Percentiles rank a stretch among this genome's conserved stretches.
phyloP scores from a whole-genome alignment of 1,140 invertebrate species.

The Goniozus legneri region DNA sequence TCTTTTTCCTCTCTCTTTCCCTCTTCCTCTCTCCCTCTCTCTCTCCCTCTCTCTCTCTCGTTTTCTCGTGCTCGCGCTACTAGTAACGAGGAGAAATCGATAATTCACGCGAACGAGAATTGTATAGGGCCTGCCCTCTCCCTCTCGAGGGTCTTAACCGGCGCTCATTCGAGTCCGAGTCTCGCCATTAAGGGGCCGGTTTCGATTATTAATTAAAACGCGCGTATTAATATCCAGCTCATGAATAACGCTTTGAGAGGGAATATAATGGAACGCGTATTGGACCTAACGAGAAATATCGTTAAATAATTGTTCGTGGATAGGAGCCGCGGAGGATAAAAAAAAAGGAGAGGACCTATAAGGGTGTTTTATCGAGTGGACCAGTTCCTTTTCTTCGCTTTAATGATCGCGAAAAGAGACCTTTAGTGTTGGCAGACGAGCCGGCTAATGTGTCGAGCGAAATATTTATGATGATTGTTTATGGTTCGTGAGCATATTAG shows the following conservation, averaged over 20 bases:
- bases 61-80: neutral
- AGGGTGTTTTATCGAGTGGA: neutral
- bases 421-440: slow-evolving; percentile 41
- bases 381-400: slow-evolving; percentile 8
- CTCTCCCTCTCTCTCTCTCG: neutral
- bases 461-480: slow-evolving; percentile 54
- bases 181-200: too few relatives aligned
- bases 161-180: too few relatives aligned
- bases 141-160: too few relatives aligned
- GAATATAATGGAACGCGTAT: too few relatives aligned
- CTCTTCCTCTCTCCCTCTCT: neutral
- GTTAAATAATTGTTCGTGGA: too few relatives aligned
- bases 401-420: slow-evolving; percentile 23
- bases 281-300: too few relatives aligned
- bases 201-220: too few relatives aligned
- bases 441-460: slow-evolving; percentile 48
- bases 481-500: slow-evolving; percentile 50
- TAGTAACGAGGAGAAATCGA: too few relatives aligned
- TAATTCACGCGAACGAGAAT: too few relatives aligned
- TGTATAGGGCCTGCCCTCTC: too few relatives aligned
- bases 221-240: slow-evolving; percentile 7
- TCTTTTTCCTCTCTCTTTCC: slow-evolving; percentile 7
- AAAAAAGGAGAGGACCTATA: slow-evolving; percentile 3
- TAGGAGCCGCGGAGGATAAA: too few relatives aligned
- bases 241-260: too few relatives aligned